A percentile compares a stretch with the other conserved stretches of the same genome.
phyloP scores from a whole-genome alignment of 2,888 invertebrate genomes.

The Sesamia inferens region DNA sequence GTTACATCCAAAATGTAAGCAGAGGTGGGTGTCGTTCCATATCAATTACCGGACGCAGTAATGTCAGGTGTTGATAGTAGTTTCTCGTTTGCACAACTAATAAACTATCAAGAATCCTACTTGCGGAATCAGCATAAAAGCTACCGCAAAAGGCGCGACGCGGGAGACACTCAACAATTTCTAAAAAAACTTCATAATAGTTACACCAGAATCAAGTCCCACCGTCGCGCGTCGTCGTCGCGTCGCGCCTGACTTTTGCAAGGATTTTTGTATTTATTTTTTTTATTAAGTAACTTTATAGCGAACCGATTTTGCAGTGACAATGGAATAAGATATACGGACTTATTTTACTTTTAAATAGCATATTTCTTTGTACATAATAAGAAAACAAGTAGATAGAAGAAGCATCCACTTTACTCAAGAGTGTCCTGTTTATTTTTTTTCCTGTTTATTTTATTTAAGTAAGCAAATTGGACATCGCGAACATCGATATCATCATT shows the following conservation, averaged over 20 bases:
- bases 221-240: background rate
- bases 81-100: slow-evolving; percentile 9
- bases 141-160: background rate
- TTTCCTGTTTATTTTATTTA: too few species aligned
- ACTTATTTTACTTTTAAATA: background rate
- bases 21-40: slow-evolving; percentile 30
- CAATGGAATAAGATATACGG: background rate
- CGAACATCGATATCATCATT: too few species aligned
- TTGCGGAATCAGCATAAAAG: background rate
- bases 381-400: background rate
- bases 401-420: background rate
- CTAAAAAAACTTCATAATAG: background rate
- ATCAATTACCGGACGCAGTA: slow-evolving; percentile 29
- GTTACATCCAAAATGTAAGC: slow-evolving; percentile 37
- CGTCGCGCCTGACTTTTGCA: background rate
- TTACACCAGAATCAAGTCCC: background rate
- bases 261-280: background rate
- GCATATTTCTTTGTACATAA: background rate
- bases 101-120: slow-evolving; percentile 7
- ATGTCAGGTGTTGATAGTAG: slow-evolving; percentile 22
- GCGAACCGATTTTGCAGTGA: background rate
- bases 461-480: too few species aligned
- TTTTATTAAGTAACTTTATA: background rate
- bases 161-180: background rate
- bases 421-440: background rate